Evolutionary conservation across 2,113 vertebrate genomes (phyloP).

Genomic region (Oncorhynchus tshawytscha): DNA sequence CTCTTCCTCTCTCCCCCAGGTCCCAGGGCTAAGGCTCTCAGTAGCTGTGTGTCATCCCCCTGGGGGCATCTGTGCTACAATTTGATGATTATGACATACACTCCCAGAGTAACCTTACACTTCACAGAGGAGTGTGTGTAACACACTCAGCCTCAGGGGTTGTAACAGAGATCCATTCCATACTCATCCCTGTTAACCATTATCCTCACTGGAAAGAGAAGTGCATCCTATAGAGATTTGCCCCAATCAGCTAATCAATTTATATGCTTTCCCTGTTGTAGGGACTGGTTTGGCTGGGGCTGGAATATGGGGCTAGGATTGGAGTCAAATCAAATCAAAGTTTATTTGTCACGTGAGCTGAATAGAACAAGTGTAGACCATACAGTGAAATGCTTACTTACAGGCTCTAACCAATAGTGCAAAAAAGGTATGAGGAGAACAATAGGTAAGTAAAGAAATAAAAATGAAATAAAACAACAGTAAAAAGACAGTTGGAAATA

Average conservation of each 20-base stretch:
- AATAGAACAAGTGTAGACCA: too few relatives aligned
- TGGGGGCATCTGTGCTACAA: not conserved
- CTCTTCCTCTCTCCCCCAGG: not conserved
- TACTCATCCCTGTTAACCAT: slow-evolving; percentile 47
- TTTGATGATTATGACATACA: slow-evolving; percentile 37
- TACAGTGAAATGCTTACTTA: too few relatives aligned
- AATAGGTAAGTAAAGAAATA: too few relatives aligned
- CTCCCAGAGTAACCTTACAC: slow-evolving; percentile 29
- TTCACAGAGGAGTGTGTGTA: slow-evolving; percentile 7
- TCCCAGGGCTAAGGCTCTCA: not conserved
- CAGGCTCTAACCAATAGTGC: too few relatives aligned
- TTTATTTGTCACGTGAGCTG: too few relatives aligned
- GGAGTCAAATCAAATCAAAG: too few relatives aligned
- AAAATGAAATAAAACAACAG: too few relatives aligned
- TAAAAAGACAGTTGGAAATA: too few relatives aligned
- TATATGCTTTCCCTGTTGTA: not conserved
- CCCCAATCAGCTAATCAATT: slow-evolving; percentile 49
- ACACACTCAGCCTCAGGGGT: slow-evolving; percentile 26
- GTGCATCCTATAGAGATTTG: not conserved
- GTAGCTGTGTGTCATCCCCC: not conserved
- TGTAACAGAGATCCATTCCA: slow-evolving; percentile 42
- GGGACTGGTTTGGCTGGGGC: not conserved
- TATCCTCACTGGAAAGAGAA: slow-evolving; percentile 20
- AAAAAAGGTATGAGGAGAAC: too few relatives aligned
- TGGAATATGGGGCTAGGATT: not conserved